These are phyloP conservation scores for Coregonus sp. DNA, from an alignment of 2,797 vertebrate genomes.

Conservation along the genomic window DNA sequence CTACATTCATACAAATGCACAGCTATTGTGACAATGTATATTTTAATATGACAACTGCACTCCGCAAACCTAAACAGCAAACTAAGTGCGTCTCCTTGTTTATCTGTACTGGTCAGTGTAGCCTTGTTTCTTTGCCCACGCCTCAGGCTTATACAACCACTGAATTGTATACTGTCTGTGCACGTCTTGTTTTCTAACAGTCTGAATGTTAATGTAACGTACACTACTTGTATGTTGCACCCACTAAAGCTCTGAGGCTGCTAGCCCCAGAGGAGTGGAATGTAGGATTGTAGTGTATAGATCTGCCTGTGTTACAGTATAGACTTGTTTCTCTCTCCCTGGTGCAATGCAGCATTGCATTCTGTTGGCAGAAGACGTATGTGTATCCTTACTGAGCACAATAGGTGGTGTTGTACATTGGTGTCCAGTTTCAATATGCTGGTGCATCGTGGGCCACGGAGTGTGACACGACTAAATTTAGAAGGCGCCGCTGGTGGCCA, in stretches of 20 bases:
- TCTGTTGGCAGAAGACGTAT: not conserved
- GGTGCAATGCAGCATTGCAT: conserved; percentile 40
- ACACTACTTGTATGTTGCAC: too few species aligned
- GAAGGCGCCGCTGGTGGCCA: conserved; percentile 28
- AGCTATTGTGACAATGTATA: not conserved
- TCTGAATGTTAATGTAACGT: too few species aligned
- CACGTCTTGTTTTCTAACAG: too few species aligned
- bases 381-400: conserved; percentile 60
- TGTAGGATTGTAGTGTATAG: not conserved
- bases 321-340: conserved; percentile 9
- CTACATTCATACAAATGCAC: conserved; percentile 9
- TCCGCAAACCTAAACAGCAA: not conserved
- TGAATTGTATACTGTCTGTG: too few species aligned
- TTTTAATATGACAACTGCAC: conserved; percentile 12
- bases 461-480: conserved; percentile 60
- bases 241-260: too few species aligned
- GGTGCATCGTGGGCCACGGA: conserved; percentile 48
- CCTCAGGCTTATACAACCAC: too few species aligned
- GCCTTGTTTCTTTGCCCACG: too few species aligned
- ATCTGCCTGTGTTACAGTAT: not conserved
- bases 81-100: conserved; percentile 31
- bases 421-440: conserved; percentile 64
- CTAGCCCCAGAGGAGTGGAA: too few species aligned
- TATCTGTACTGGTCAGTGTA: not conserved
- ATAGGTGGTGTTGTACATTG: conserved; percentile 47